Evolutionary conservation across 2,888 invertebrate genomes (phyloP).

Genomic region (Drosophila testacea): DNA sequence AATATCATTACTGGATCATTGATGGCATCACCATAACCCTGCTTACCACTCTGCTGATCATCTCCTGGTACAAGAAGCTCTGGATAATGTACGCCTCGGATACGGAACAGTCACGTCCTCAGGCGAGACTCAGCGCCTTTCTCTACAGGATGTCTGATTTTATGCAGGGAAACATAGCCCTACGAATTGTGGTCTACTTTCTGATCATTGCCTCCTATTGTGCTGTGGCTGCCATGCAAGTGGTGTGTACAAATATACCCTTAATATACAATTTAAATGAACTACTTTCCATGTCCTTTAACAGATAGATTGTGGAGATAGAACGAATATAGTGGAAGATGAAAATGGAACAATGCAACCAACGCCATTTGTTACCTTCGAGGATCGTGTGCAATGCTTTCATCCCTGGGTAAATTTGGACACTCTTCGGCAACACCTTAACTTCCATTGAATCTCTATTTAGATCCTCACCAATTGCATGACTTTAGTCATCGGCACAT

Average conservation of each 20-base stretch:
- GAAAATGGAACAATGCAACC: background rate
- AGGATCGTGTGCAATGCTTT: conserved; percentile 73
- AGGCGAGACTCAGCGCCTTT: conserved; percentile 86
- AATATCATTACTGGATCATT: conserved; percentile 85
- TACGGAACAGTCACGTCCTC: conserved; percentile 84
- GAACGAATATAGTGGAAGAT: background rate
- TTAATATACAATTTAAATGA: background rate
- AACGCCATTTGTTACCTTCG: background rate
- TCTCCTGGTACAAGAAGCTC: conserved; percentile 91
- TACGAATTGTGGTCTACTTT: conserved; percentile 89
- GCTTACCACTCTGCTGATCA: conserved; percentile 88
- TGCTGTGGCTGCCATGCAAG: conserved; percentile 83
- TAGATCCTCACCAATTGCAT: conserved; percentile 86
- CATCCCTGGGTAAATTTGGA: conserved; percentile 83
- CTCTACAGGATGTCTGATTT: conserved; percentile 88
- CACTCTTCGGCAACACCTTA: background rate
- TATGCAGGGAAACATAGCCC: conserved; percentile 88
- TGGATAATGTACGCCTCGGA: conserved; percentile 86
- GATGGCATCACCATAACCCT: conserved; percentile 85
- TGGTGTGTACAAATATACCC: conserved; percentile 45
- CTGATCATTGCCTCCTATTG: conserved; percentile 88
- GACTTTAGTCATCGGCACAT: conserved; percentile 87
- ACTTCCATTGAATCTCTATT: background rate
- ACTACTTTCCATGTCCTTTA: background rate
- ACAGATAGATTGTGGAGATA: background rate